Evolutionary conservation across 2,797 vertebrate species (phyloP), one percentile per base, ranked within the genome.

Genomic region (Pampus argenteus): DNA sequence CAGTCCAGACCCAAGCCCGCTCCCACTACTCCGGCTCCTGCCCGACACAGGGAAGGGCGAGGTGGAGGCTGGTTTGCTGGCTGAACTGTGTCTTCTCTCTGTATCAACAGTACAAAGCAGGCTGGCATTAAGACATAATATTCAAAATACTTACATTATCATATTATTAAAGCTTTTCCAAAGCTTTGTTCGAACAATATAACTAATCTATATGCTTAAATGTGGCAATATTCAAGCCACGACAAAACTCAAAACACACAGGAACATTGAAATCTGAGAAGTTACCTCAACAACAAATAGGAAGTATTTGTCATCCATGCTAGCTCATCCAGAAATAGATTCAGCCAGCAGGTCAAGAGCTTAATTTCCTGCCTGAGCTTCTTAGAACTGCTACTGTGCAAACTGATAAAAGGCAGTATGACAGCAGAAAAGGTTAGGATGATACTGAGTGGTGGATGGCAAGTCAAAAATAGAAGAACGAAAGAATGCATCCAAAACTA

Each of bases 31-130:
- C 92, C 94, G 81, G 89, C 96, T 95, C 86, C 96, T 94, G 83
- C 95, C 94, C 80, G 95, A 89, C 89, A 96, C 89, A 31, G 95
- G 91, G 84, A 96, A 97, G 76, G 96, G 81, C 40, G 82, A 83
- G 47, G 88, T 86, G 52, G 91, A 88, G 54, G 93, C 90, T 10
- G 95, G 95, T 91, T 98, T 99, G 94, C 89, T 95, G 90, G 94
- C 94, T 55, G 96, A 97, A 92, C 95, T 94, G 87, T 99, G 98
- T 98, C 97, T 96, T 96, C 98, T 97, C 96, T 99, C 98, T 99
- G 93, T 72, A 84, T 84, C 4, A 2, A 71, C 54, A 70, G 14
- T 2, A 58, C 14, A 45, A 71, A 78, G 11, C 45, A 82, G 38
- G 42, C 22, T 38, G 28, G 25, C 15, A 72, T 85, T 66, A 73